Conservation (phyloP, 2,113 vertebrate species). For the Glaucomys volans region DNA sequence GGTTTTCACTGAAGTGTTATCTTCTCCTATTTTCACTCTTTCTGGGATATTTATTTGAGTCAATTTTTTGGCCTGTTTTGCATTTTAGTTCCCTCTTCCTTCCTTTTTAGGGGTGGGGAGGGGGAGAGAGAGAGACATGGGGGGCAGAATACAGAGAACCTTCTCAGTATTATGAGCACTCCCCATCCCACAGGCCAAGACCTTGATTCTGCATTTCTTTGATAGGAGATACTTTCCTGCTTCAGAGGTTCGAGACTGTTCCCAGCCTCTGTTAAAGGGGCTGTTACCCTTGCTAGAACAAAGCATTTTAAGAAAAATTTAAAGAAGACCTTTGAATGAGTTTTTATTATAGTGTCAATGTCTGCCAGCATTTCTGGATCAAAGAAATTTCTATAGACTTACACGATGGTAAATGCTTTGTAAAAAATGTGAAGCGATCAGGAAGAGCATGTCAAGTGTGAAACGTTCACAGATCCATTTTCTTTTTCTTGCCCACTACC, state of each 20-base stretch:
- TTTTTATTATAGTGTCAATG: neutral
- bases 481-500: constrained; percentile 21
- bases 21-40: neutral
- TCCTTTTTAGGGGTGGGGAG: neutral
- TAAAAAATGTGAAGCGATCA: neutral
- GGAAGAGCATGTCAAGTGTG: neutral
- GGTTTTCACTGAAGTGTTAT: neutral
- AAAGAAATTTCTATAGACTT: constrained; percentile 31
- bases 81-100: neutral
- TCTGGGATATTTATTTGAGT: neutral
- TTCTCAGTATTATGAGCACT: neutral
- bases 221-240: neutral
- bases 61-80: neutral
- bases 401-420: neutral
- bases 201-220: neutral
- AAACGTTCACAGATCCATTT: neutral
- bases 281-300: constrained; percentile 23
- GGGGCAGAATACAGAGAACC: too few species aligned
- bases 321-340: constrained; percentile 34
- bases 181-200: neutral
- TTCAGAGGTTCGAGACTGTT: neutral
- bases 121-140: too few species aligned
- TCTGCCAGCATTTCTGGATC: constrained; percentile 49
- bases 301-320: constrained; percentile 40
- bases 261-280: neutral